phyloP scores from a whole-genome alignment of 92 coral and sea anemone genomes.

The Pocillopora grandis region DNA sequence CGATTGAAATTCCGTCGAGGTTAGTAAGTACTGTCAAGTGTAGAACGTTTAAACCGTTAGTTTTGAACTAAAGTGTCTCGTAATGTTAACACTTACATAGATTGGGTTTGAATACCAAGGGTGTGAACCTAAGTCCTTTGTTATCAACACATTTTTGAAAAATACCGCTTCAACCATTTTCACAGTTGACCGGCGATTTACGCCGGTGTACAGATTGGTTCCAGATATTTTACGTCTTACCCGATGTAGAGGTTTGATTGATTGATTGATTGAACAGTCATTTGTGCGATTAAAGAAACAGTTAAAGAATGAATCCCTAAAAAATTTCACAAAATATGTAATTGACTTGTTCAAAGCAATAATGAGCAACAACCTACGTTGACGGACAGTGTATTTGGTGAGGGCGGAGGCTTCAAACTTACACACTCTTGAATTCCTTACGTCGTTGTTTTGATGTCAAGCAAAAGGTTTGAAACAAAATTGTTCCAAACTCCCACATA shows the following conservation, averaged over 20 bases:
- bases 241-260: not conserved
- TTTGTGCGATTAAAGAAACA: not conserved
- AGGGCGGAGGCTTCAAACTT: no score
- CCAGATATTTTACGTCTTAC: not conserved
- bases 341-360: not conserved
- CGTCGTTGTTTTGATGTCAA: no score
- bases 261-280: not conserved
- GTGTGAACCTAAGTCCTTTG: slow-evolving; percentile 6
- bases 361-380: no score
- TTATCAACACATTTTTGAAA: not conserved
- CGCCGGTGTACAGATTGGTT: not conserved
- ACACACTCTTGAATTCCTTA: no score
- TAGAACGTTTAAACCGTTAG: not conserved
- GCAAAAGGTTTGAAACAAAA: no score
- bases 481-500: no score
- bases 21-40: not conserved
- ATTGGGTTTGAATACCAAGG: slow-evolving; percentile 3
- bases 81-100: not conserved
- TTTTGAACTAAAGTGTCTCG: not conserved
- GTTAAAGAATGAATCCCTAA: not conserved
- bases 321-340: not conserved
- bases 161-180: not conserved
- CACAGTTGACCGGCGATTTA: slow-evolving; percentile 6
- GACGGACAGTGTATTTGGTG: no score
- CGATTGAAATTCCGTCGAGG: not conserved